A percentile compares a stretch with the other conserved stretches of the same genome.
These are phyloP conservation scores for Drosophila carrolli DNA, from an alignment of 1,140 invertebrate genomes.

Conservation along the genomic window DNA sequence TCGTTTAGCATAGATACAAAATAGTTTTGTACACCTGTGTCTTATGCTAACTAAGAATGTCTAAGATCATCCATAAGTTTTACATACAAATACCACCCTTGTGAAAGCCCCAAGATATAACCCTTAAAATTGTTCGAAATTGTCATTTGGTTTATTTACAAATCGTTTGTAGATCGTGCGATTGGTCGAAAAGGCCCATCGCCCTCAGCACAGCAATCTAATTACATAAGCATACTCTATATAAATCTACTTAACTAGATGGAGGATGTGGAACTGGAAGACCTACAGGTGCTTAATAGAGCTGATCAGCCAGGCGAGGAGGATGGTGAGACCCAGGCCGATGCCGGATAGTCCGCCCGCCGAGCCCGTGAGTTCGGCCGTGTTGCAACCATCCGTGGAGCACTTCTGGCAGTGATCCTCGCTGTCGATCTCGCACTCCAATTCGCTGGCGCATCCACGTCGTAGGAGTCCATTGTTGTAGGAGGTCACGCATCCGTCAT, in stretches of 20 bases:
- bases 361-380: slow-evolving; percentile 41
- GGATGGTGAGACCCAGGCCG: slow-evolving; percentile 57
- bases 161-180: slow-evolving; percentile 31
- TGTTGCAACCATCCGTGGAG: slow-evolving; percentile 70
- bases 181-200: background rate
- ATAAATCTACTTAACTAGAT: slow-evolving; percentile 64
- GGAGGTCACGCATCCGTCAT: slow-evolving; percentile 56
- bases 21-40: too few species aligned
- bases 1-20: too few species aligned
- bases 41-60: too few species aligned
- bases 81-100: too few species aligned
- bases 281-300: slow-evolving; percentile 22
- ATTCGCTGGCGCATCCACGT: slow-evolving; percentile 63
- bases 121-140: background rate
- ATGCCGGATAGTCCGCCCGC: slow-evolving; percentile 37
- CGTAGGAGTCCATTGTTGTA: slow-evolving; percentile 26
- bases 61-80: too few species aligned
- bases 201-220: slow-evolving; percentile 22
- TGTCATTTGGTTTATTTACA: slow-evolving; percentile 55
- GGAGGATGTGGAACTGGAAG: slow-evolving; percentile 3
- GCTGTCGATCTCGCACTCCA: slow-evolving; percentile 53
- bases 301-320: slow-evolving; percentile 48
- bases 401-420: slow-evolving; percentile 64
- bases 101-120: background rate
- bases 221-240: slow-evolving; percentile 50